Percentiles rank a stretch among this genome's conserved stretches.
phyloP scores from a whole-genome alignment of 2,797 vertebrate species.

The Gobionotothen gibberifrons region DNA sequence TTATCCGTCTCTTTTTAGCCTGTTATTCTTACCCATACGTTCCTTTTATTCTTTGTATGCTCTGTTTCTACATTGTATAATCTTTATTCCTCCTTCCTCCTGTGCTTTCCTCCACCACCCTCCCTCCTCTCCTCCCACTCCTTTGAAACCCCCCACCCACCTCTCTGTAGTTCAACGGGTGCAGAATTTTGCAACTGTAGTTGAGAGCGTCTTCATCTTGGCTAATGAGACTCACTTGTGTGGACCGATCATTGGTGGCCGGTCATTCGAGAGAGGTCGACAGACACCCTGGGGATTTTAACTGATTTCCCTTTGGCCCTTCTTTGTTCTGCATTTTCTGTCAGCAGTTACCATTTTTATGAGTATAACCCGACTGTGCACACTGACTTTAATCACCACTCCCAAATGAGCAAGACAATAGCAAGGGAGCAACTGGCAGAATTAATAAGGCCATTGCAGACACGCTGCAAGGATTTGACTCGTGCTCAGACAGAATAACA shows the following conservation, averaged over 20 bases:
- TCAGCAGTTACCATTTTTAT: slow-evolving; percentile 46
- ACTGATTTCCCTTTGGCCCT: slow-evolving; percentile 31
- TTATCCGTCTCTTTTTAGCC: not conserved
- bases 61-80: slow-evolving; percentile 7
- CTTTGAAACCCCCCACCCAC: slow-evolving; percentile 30
- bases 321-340: slow-evolving; percentile 45
- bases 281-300: slow-evolving; percentile 42
- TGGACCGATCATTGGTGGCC: slow-evolving; percentile 37
- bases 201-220: slow-evolving; percentile 36
- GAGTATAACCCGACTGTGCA: slow-evolving; percentile 15
- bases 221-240: slow-evolving; percentile 45
- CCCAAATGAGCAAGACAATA: slow-evolving; percentile 50
- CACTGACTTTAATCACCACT: slow-evolving; percentile 50
- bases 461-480: slow-evolving; percentile 27
- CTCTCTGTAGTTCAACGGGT: slow-evolving; percentile 65
- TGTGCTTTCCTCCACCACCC: slow-evolving; percentile 13
- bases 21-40: not conserved
- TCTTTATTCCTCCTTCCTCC: slow-evolving; percentile 18
- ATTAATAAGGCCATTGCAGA: slow-evolving; percentile 29
- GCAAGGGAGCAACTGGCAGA: slow-evolving; percentile 23
- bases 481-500: not conserved
- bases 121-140: slow-evolving; percentile 8
- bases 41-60: not conserved
- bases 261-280: slow-evolving; percentile 49
- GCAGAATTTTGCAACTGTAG: slow-evolving; percentile 72